Percentiles rank a stretch among this genome's conserved stretches.
Evolutionary conservation across 2,888 invertebrate genomes (phyloP).

Genomic region (Strigamia transsilvanica): DNA sequence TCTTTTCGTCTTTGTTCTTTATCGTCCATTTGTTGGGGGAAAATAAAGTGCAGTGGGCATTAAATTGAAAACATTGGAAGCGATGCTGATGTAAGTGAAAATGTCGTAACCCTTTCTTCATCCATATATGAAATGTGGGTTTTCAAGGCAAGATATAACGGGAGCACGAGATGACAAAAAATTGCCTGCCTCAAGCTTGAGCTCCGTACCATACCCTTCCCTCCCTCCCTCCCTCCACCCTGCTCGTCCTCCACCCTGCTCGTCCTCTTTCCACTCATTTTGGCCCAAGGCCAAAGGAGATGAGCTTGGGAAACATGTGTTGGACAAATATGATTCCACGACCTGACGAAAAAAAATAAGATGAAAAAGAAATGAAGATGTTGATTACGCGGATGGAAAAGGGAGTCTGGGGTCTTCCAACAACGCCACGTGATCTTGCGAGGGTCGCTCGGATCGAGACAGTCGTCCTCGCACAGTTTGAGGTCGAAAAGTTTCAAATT

Average conservation of each 20-base stretch:
- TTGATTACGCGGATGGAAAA: neutral
- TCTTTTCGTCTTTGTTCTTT: neutral
- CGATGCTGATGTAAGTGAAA: conserved; percentile 35
- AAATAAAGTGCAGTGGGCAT: conserved; percentile 20
- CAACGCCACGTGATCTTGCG: neutral
- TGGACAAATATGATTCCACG: conserved; percentile 29
- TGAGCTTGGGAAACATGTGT: conserved; percentile 38
- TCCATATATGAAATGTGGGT: conserved; percentile 23
- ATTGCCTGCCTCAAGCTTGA: conserved; percentile 26
- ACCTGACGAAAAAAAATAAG: conserved; percentile 23
- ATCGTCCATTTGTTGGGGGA: conserved; percentile 20
- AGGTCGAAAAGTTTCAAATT: conserved; percentile 22
- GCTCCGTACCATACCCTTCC: conserved; percentile 13
- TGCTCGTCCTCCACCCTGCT: neutral
- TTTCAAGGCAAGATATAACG: conserved; percentile 28
- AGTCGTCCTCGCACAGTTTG: conserved; percentile 9
- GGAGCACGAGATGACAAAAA: conserved; percentile 34
- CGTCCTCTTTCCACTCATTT: conserved; percentile 27
- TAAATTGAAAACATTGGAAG: conserved; percentile 31
- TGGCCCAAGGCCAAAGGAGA: conserved; percentile 38
- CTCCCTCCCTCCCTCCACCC: too few relatives aligned
- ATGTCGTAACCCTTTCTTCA: conserved; percentile 38
- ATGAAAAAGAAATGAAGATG: conserved; percentile 38
- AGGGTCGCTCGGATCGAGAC: conserved; percentile 17
- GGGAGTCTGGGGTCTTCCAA: neutral